These are phyloP conservation scores for Orthosia incerta DNA, from an alignment of 2,888 invertebrate genomes.

Conservation along the genomic window DNA sequence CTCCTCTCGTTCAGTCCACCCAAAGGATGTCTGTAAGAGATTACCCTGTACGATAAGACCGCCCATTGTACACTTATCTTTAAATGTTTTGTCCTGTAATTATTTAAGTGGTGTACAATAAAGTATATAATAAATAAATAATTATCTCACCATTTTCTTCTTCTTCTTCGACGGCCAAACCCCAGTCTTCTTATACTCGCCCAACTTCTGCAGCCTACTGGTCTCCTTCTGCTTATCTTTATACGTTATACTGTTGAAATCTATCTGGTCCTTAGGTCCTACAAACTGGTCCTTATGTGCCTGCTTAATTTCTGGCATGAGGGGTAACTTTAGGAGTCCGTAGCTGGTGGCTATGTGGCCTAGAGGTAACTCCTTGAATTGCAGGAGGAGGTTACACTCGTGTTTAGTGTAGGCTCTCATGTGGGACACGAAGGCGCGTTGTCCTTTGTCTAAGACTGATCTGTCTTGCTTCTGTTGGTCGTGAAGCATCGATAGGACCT, in stretches of 20 bases:
- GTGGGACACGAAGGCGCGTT: slow-evolving; percentile 98
- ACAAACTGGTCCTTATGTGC: slow-evolving; percentile 86
- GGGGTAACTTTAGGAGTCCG: slow-evolving; percentile 97
- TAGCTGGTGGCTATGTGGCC: slow-evolving; percentile 95
- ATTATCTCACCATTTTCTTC: slow-evolving; percentile 85
- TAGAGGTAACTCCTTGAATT: slow-evolving; percentile 96
- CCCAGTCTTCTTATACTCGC: slow-evolving; percentile 94
- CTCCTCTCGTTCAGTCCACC: too few relatives aligned
- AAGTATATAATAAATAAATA: too few relatives aligned
- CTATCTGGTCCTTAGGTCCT: slow-evolving; percentile 91
- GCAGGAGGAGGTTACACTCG: slow-evolving; percentile 97
- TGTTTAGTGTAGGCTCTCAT: slow-evolving; percentile 98
- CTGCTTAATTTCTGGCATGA: slow-evolving; percentile 98
- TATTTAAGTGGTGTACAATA: too few relatives aligned
- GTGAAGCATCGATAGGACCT: slow-evolving; percentile 91
- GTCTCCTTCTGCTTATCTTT: slow-evolving; percentile 95
- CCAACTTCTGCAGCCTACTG: slow-evolving; percentile 93
- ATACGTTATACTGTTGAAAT: slow-evolving; percentile 94
- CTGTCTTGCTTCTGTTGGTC: slow-evolving; percentile 93
- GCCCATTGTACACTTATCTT: too few relatives aligned
- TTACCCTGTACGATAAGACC: too few relatives aligned
- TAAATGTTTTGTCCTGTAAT: too few relatives aligned
- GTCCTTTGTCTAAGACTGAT: slow-evolving; percentile 96
- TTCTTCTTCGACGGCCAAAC: slow-evolving; percentile 93
- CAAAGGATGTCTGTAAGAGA: too few relatives aligned